Conservation (phyloP, 2,113 vertebrate species). For the Cichladusa arquata region DNA sequence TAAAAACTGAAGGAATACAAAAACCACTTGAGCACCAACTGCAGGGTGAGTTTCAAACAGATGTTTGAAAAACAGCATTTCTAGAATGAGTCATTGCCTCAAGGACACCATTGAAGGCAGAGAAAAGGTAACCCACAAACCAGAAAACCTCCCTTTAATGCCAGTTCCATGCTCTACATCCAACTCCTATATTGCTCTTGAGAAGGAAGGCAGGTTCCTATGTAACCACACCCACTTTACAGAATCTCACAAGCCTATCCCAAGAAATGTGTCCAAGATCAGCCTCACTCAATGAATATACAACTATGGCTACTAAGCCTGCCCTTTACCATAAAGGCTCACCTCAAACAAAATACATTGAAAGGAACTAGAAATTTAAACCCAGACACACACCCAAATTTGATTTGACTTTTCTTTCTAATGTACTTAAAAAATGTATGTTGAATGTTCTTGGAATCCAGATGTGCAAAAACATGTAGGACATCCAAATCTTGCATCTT, state of each 20-base stretch:
- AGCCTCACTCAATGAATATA: neutral
- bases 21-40: neutral
- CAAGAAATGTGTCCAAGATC: neutral
- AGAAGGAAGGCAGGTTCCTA: neutral
- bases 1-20: neutral
- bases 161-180: neutral
- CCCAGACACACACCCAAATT: neutral
- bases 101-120: neutral
- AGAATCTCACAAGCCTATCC: neutral
- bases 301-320: neutral
- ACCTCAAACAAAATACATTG: neutral
- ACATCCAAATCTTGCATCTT: neutral
- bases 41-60: neutral
- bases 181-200: accelerated
- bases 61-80: neutral
- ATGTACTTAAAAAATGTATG: accelerated
- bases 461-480: accelerated
- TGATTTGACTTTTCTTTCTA: neutral
- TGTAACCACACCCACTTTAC: neutral
- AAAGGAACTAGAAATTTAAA: neutral
- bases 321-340: neutral
- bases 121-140: neutral
- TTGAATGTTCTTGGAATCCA: neutral
- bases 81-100: neutral
- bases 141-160: neutral